These are phyloP conservation scores for Augochlora pura DNA, from an alignment of 1,140 invertebrate species.

Conservation along the genomic window DNA sequence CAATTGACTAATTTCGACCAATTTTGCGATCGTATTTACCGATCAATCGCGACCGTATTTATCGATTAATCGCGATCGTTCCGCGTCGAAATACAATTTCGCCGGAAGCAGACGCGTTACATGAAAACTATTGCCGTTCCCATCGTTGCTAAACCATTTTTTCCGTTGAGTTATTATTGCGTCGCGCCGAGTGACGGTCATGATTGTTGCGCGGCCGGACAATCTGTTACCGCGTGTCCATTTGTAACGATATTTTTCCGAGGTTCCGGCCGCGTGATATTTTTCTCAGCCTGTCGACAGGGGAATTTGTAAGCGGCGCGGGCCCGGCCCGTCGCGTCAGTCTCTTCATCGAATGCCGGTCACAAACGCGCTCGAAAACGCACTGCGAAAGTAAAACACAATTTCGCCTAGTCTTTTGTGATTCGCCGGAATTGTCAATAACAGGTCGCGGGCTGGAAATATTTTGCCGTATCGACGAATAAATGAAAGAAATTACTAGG, in stretches of 20 bases:
- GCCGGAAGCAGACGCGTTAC: not conserved
- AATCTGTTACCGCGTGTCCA: slow-evolving; percentile 42
- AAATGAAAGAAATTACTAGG: too few species aligned
- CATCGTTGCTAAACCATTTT: slow-evolving; percentile 31
- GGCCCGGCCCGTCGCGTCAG: too few species aligned
- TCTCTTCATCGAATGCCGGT: not conserved
- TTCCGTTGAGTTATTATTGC: slow-evolving; percentile 28
- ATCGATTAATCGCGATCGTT: not conserved
- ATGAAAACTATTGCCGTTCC: not conserved
- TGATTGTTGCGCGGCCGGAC: slow-evolving; percentile 33
- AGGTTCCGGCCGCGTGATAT: not conserved
- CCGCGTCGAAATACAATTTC: not conserved
- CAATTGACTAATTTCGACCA: too few species aligned
- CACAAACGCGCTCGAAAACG: not conserved
- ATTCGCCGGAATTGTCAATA: not conserved
- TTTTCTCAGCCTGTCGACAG: slow-evolving; percentile 11
- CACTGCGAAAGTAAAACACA: not conserved
- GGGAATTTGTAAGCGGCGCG: not conserved
- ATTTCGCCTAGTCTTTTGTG: not conserved
- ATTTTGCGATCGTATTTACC: not conserved
- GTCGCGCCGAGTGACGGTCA: slow-evolving; percentile 26
- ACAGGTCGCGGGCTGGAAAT: not conserved
- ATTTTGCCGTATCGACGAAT: too few species aligned
- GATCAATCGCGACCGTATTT: not conserved
- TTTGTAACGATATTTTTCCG: slow-evolving; percentile 36